A percentile compares a stretch with the other conserved stretches of the same genome.
phyloP scores from a whole-genome alignment of 2,113 vertebrate genomes.

The Colinus virginianus region DNA sequence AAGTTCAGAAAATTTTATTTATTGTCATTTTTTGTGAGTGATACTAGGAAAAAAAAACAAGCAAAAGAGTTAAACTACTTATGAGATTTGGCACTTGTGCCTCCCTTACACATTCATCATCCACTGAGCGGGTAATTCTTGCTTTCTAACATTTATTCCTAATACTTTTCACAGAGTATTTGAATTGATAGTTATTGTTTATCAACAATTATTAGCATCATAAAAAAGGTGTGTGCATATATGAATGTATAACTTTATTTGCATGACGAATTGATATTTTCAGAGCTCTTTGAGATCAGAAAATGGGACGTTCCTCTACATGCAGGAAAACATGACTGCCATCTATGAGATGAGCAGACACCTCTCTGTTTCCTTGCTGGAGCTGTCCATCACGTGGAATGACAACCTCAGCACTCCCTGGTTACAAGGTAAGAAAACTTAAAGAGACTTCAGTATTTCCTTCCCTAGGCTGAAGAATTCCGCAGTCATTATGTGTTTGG shows the following conservation, averaged over 20 bases:
- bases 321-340: rapidly evolving
- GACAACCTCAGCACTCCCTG: rapidly evolving
- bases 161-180: not conserved
- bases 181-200: not conserved
- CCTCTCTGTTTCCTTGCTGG: not conserved
- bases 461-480: constrained; percentile 21
- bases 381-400: not conserved
- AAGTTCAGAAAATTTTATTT: not conserved
- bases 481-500: not conserved
- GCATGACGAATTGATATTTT: not conserved
- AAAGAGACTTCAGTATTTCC: not conserved
- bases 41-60: not conserved
- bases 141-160: not conserved
- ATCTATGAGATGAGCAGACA: not conserved
- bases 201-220: not conserved
- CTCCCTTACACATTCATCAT: rapidly evolving
- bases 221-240: rapidly evolving
- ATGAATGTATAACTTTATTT: not conserved
- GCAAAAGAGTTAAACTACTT: not conserved
- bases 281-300: not conserved
- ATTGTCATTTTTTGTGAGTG: not conserved
- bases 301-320: not conserved
- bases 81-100: rapidly evolving
- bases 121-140: too few species aligned
- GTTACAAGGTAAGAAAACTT: not conserved